A percentile compares a stretch with the other conserved stretches of the same genome.
phyloP scores from a whole-genome alignment of 2,888 invertebrate genomes.

The Drosophila kuntzei region DNA sequence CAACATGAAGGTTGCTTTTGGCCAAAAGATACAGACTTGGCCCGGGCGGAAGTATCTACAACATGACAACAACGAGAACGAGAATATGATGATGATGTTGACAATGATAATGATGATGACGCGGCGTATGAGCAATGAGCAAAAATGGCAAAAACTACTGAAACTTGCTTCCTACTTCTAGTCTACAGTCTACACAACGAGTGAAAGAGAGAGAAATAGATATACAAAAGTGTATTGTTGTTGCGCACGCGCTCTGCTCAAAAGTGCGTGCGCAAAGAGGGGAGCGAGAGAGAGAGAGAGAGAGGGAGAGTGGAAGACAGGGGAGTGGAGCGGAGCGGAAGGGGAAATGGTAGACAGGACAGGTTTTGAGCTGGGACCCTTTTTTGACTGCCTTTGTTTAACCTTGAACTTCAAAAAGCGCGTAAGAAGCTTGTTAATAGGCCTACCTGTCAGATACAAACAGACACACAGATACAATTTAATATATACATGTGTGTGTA shows the following conservation, averaged over 20 bases:
- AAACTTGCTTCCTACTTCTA: conserved; percentile 69
- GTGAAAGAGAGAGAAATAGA: not conserved
- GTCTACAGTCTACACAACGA: conserved; percentile 1
- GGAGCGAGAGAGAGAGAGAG: conserved; percentile 2
- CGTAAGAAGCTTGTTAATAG: conserved; percentile 63
- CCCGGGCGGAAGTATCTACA: conserved; percentile 66
- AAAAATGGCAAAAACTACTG: conserved; percentile 40
- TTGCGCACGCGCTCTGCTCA: conserved; percentile 26
- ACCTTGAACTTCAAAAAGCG: conserved; percentile 85
- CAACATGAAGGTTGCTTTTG: conserved; percentile 79
- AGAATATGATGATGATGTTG: not conserved
- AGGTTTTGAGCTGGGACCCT: conserved; percentile 50
- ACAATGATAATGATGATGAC: conserved; percentile 14
- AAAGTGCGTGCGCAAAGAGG: conserved; percentile 49
- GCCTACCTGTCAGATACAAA: conserved; percentile 64
- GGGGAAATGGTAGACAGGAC: conserved; percentile 43
- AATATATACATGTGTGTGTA: conserved; percentile 38
- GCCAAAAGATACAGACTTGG: conserved; percentile 11
- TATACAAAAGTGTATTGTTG: not conserved
- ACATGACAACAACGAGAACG: conserved; percentile 23
- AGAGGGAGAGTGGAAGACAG: not conserved
- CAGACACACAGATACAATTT: conserved; percentile 22
- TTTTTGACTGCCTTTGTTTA: conserved; percentile 55
- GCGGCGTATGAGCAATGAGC: conserved; percentile 60
- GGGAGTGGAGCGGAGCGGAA: conserved; percentile 7